Evolutionary conservation across 2,888 invertebrate species (phyloP).

Genomic region (Chorisops tibialis): DNA sequence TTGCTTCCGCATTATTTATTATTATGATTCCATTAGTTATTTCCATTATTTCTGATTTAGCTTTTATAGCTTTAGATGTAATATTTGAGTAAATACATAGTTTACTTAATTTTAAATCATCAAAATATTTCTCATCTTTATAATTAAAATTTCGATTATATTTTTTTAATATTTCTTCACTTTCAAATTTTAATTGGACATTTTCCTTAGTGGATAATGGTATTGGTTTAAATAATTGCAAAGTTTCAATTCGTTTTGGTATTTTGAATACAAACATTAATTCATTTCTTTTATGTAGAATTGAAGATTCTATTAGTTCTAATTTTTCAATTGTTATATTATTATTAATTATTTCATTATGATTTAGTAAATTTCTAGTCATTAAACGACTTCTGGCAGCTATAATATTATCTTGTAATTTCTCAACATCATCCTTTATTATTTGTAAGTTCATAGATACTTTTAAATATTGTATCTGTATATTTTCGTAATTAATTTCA

Average conservation of each 20-base stretch:
- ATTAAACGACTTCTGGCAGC: not conserved
- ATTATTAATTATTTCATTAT: not conserved
- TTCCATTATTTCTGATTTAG: not conserved
- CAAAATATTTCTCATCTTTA: not conserved
- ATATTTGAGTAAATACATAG: not conserved
- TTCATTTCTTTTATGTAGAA: not conserved
- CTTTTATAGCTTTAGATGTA: not conserved
- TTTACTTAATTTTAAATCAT: not conserved
- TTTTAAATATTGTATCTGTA: not conserved
- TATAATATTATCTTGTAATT: not conserved
- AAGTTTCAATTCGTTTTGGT: not conserved
- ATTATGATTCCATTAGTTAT: not conserved
- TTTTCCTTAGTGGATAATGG: not conserved
- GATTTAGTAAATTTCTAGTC: not conserved
- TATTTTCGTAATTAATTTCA: not conserved
- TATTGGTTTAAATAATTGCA: not conserved
- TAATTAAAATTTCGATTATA: not conserved
- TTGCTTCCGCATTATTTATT: not conserved
- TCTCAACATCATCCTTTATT: not conserved
- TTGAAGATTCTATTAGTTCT: not conserved
- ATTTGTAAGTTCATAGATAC: not conserved
- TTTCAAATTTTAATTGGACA: not conserved
- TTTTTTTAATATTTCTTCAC: not conserved
- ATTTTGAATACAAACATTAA: not conserved
- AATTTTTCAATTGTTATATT: not conserved